Evolutionary conservation across 2,797 vertebrate species (phyloP).

Genomic region (Fistularia commersonii): DNA sequence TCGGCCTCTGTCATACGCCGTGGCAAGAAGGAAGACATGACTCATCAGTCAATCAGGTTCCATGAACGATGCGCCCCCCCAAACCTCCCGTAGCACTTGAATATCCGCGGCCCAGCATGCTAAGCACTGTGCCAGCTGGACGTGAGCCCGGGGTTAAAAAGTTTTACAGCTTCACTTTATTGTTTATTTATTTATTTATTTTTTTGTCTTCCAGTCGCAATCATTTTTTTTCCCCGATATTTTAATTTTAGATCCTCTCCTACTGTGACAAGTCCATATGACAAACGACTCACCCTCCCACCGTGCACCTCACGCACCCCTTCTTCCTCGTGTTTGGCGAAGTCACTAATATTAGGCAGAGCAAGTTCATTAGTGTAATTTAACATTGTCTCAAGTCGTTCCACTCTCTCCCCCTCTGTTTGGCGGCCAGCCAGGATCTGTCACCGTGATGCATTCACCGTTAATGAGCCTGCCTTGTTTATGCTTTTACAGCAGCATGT

Average conservation of each 20-base stretch:
- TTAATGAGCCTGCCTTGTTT: slow-evolving; percentile 75
- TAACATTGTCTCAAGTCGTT: slow-evolving; percentile 58
- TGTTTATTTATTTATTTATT: neutral
- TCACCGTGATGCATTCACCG: slow-evolving; percentile 53
- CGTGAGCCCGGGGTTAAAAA: slow-evolving; percentile 30
- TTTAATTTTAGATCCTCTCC: slow-evolving; percentile 1
- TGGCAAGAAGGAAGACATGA: slow-evolving; percentile 36
- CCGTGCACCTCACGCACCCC: neutral
- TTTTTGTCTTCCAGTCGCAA: neutral
- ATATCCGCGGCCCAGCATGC: slow-evolving; percentile 42
- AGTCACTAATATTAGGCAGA: slow-evolving; percentile 53
- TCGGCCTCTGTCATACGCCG: slow-evolving; percentile 29
- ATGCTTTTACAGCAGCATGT: slow-evolving; percentile 65
- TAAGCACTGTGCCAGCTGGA: slow-evolving; percentile 29
- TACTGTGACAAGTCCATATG: slow-evolving; percentile 10
- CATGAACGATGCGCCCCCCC: slow-evolving; percentile 22
- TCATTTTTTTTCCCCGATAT: neutral
- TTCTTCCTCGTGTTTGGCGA: slow-evolving; percentile 25
- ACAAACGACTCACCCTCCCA: slow-evolving; percentile 19
- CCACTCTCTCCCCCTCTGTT: slow-evolving; percentile 31
- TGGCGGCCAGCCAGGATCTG: slow-evolving; percentile 54
- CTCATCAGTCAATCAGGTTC: slow-evolving; percentile 56
- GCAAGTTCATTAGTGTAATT: slow-evolving; percentile 63
- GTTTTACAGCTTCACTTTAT: slow-evolving; percentile 1
- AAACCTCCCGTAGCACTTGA: slow-evolving; percentile 14